A percentile compares a stretch with the other conserved stretches of the same genome.
These are phyloP conservation scores for Gryllus bimaculatus DNA, from an alignment of 1,140 invertebrate species.

Conservation along the genomic window DNA sequence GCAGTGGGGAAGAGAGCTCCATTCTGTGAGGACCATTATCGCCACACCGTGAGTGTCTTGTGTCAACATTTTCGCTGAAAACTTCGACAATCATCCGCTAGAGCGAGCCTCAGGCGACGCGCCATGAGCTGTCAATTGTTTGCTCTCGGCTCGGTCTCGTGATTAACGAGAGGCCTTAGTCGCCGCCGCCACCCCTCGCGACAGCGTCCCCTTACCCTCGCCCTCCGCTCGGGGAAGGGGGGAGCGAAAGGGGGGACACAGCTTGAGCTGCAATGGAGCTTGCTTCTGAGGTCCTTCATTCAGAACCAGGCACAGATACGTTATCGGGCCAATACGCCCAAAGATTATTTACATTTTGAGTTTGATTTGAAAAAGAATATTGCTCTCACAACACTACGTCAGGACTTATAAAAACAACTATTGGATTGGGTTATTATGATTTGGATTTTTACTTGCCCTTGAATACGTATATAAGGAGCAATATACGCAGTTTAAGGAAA, in stretches of 20 bases:
- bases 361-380: no score
- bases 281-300: no score
- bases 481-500: no score
- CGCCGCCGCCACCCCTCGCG: no score
- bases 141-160: background rate
- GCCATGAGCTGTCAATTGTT: constrained; percentile 1
- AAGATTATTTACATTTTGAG: no score
- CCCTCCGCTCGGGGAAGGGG: background rate
- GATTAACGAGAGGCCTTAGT: background rate
- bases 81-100: background rate
- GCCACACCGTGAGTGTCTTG: background rate
- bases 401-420: no score
- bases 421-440: no score
- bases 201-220: background rate
- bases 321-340: no score
- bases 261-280: background rate
- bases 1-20: background rate
- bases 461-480: no score
- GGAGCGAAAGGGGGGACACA: background rate
- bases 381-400: no score
- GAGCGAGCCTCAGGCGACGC: background rate
- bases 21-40: background rate
- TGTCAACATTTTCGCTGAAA: constrained; percentile 4
- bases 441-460: no score
- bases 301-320: no score